phyloP scores from a whole-genome alignment of 2,888 invertebrate species.

The Cyaniris semiargus region DNA sequence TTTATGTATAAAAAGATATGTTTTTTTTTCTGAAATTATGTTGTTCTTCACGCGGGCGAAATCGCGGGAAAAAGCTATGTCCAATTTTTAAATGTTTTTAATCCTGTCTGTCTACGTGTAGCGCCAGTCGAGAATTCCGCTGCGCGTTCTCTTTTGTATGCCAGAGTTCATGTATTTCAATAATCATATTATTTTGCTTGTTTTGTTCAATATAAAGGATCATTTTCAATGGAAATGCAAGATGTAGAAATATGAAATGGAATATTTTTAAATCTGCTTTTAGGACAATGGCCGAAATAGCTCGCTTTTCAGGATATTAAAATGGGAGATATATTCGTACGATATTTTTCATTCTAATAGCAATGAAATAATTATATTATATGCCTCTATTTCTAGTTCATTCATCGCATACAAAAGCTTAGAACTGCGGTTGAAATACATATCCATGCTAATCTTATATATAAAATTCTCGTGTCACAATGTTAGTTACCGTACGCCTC shows the following conservation, averaged over 20 bases:
- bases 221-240: not conserved
- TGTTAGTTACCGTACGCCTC: too few species aligned
- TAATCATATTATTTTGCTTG: slow-evolving; percentile 12
- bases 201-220: slow-evolving; percentile 5
- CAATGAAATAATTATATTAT: not conserved
- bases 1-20: too few species aligned
- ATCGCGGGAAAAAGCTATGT: too few species aligned
- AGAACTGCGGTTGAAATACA: too few species aligned
- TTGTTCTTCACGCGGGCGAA: too few species aligned
- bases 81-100: too few species aligned
- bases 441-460: too few species aligned
- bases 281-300: not conserved
- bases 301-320: not conserved
- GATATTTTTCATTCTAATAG: not conserved
- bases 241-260: not conserved
- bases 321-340: not conserved
- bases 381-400: not conserved
- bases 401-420: too few species aligned
- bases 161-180: slow-evolving; percentile 10
- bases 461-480: too few species aligned
- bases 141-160: not conserved
- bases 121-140: not conserved
- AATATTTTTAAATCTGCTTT: slow-evolving; percentile 1
- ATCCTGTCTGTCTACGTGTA: not conserved
- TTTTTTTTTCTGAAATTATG: too few species aligned